A percentile compares a stretch with the other conserved stretches of the same genome.
Evolutionary conservation across 2,797 vertebrate species (phyloP).

Genomic region (Xiphophorus birchmanni): DNA sequence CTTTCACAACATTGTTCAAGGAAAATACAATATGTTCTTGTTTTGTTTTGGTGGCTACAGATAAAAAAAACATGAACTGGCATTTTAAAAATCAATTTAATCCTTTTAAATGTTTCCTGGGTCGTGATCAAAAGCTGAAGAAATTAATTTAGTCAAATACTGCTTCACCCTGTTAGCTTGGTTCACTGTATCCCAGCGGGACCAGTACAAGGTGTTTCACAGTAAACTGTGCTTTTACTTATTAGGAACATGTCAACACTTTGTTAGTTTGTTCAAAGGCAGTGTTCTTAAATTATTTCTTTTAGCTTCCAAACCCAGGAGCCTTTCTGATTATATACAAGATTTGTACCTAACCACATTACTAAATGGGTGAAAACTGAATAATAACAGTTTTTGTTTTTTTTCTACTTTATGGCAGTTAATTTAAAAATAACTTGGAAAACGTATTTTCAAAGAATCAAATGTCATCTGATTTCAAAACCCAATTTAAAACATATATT

Average conservation of each 20-base stretch:
- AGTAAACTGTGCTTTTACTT: constrained; percentile 20
- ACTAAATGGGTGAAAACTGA: constrained; percentile 18
- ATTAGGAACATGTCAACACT: constrained; percentile 19
- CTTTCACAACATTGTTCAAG: not conserved
- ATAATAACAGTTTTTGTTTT: constrained; percentile 28
- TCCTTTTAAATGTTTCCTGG: constrained; percentile 16
- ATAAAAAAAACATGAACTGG: constrained; percentile 8
- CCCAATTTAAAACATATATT: not conserved
- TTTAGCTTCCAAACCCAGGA: constrained; percentile 22
- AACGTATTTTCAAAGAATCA: not conserved
- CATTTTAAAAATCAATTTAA: constrained; percentile 18
- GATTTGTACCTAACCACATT: not conserved
- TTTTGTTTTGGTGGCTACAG: not conserved
- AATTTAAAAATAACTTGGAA: not conserved
- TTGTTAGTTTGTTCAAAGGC: constrained; percentile 6
- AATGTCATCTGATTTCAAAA: not conserved
- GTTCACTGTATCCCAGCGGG: not conserved
- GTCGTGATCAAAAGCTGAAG: constrained; percentile 41
- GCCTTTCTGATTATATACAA: constrained; percentile 30
- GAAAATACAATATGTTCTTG: not conserved
- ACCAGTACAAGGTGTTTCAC: constrained; percentile 9
- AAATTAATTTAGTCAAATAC: constrained; percentile 28
- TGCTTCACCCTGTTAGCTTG: constrained; percentile 6
- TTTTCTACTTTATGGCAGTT: not conserved
- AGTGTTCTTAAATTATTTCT: constrained; percentile 19